Base-by-base conservation (phyloP, 2,797 vertebrate genomes). In the Hydrocynus forskahlii region DNA sequence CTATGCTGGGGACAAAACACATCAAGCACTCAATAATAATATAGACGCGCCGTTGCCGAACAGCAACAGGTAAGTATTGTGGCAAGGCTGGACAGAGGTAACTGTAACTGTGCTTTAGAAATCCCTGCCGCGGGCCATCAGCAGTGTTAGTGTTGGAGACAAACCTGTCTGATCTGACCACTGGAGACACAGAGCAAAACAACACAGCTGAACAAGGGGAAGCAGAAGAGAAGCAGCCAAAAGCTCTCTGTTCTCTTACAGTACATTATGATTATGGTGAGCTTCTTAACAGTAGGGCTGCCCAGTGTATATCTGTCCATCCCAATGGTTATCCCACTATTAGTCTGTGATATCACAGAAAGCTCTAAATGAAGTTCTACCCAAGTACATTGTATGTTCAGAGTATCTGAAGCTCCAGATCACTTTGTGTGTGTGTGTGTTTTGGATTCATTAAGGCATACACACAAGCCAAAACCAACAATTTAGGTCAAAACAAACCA, bases 71-170 rank as follows among this genome's bases (percentile, higher is more conserved):
- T 60, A 25, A 62, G 63, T 68, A 35, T 2, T 68, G 64, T 38
- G 66, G 12, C 73, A 25, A 74, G 71, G 54, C 52, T 59, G 71
- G 35, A 43, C 71, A 74, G 71, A 76, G 79, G 73, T 81, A 81
- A 80, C 29, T 69, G 66, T 76, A 81, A 80, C 59, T 76, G 67
- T 81, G 80, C 66, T 70, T 70, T 70, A 54, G 48, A 69, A 76
- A 70, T 81, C 73, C 55, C 79, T 62, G 64, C 73, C 66, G 55
- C 43, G 64, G 64, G 57, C 40, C 12, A 52, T 76, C 79, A 76
- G 55, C 79, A 48, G 79, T 38, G 62, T 17, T 60, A 73, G 9
- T 29, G 73, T 38, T 70, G 43, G 25, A 75, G 9, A 80, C 79
- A 8, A n/a, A 81, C 40, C 40, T n/a, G 25, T 50, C 79, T 35